Conservation (phyloP, 2,888 invertebrate genomes). For the Drosophila demipolita region DNA sequence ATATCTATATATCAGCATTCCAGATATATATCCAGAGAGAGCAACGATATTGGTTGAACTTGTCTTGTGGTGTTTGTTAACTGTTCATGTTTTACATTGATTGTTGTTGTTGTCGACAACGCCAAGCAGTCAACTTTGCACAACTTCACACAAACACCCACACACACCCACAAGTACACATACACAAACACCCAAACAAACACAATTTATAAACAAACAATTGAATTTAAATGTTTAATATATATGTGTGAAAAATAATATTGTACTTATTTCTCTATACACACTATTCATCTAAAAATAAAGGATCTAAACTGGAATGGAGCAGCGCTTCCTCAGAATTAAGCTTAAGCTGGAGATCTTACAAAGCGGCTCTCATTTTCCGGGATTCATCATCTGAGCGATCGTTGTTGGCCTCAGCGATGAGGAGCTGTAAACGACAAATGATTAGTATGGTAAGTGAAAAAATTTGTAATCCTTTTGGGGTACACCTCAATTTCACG, state of each 20-base stretch:
- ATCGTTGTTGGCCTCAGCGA: slow-evolving; percentile 76
- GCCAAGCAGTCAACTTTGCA: slow-evolving; percentile 52
- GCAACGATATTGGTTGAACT: slow-evolving; percentile 47
- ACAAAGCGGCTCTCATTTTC: slow-evolving; percentile 55
- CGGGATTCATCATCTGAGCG: slow-evolving; percentile 56
- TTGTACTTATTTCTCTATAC: background rate
- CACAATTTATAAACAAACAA: too few relatives aligned
- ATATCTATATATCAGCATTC: slow-evolving; percentile 33
- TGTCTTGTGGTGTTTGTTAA: slow-evolving; percentile 58
- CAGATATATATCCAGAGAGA: slow-evolving; percentile 33
- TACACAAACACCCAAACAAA: slow-evolving; percentile 20
- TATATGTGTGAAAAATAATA: slow-evolving; percentile 75
- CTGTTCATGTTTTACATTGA: slow-evolving; percentile 50
- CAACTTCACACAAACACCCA: slow-evolving; percentile 26
- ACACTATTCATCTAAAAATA: slow-evolving; percentile 46
- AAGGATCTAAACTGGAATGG: slow-evolving; percentile 61
- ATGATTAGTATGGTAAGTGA: background rate
- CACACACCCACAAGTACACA: slow-evolving; percentile 11
- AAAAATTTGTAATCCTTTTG: too few relatives aligned
- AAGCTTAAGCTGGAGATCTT: slow-evolving; percentile 17
- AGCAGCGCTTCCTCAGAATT: slow-evolving; percentile 34
- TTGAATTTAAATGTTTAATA: slow-evolving; percentile 81
- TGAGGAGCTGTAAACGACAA: slow-evolving; percentile 58
- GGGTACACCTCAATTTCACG: slow-evolving; percentile 76
- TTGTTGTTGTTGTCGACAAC: slow-evolving; percentile 51